Evolutionary conservation across 2,113 vertebrate genomes (phyloP), one percentile per base, ranked within the genome.

Genomic region (Onychostruthus taczanowskii): DNA sequence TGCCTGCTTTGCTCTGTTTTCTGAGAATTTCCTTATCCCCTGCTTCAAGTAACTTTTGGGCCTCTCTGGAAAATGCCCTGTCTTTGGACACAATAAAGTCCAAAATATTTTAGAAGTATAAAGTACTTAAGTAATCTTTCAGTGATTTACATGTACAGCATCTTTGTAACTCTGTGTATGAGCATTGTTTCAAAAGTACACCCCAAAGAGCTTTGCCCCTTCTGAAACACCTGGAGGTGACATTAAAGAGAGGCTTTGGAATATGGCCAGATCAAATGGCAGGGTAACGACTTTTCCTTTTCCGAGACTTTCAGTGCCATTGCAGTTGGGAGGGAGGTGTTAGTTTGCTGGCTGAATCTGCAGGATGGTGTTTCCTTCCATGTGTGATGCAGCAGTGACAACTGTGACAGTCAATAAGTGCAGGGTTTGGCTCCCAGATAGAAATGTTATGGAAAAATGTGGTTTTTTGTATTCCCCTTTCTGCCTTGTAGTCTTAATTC

Each of bases 111-210:
- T 9, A 62, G 35, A 59, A 70, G 12, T 41, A 27, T 62, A 7
- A 89, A 78, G 23, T 19, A 49, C 44, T 82, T 49, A 41, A 67
- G 4, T 20, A 26, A 58, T 49, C 47, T 56, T 80, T 50, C 24
- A 59, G 0, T 37, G 50, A 75, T 68, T 49, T 37, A 62, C 31
- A 24, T 74, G 37, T 74, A 21, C 55, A 31, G 26, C 16, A 39
- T 69, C 41, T 69, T 67, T 73, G 15, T 73, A 43, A 68, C 44
- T 59, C 63, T 14, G 1, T 56, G 4, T 39, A 10, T 7, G 23
- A 82, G 11, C 56, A 3, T 37, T 43, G 18, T 35, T 37, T 33
- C 26, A 31, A 6, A 78, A 75, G 16, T 10, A 6, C 0, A 0
- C 16, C 43, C 27, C 2, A 1, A 67, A 43, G 62, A 56, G 56